Evolutionary conservation across 2,888 invertebrate species (phyloP).

Genomic region (Oxyteleia sp.): DNA sequence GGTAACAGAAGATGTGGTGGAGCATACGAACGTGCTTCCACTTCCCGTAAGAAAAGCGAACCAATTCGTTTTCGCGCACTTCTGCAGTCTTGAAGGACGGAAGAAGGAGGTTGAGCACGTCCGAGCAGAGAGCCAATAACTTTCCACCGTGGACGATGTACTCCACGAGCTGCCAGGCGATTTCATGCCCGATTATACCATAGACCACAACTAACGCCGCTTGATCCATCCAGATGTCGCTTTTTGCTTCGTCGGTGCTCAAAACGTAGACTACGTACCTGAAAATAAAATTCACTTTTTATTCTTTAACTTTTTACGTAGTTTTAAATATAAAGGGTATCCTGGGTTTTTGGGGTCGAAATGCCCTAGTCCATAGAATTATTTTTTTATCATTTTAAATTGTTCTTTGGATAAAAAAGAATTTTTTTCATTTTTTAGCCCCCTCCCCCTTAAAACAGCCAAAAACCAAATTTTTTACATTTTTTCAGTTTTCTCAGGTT

Average conservation of each 20-base stretch:
- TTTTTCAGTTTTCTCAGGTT: no score
- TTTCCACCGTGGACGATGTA: constrained; percentile 93
- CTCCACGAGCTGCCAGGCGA: constrained; percentile 91
- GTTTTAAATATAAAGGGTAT: no score
- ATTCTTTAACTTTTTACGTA: no score
- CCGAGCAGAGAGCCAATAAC: constrained; percentile 93
- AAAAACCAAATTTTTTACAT: no score
- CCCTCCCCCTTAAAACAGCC: no score
- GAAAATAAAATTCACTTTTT: no score
- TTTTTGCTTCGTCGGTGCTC: constrained; percentile 85
- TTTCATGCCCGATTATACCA: constrained; percentile 91
- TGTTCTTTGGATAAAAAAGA: no score
- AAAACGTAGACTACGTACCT: constrained; percentile 88
- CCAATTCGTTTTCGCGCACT: constrained; percentile 94
- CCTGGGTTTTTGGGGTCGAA: no score
- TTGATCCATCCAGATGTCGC: constrained; percentile 90
- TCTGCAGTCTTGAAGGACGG: constrained; percentile 95
- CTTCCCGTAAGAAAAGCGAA: constrained; percentile 94
- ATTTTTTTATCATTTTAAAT: no score
- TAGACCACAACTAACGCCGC: constrained; percentile 93
- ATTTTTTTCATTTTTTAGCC: no score
- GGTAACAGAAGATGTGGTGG: constrained; percentile 96
- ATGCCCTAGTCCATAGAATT: no score
- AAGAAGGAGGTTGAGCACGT: constrained; percentile 92
- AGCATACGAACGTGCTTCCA: constrained; percentile 95